Percentiles rank a stretch among this genome's conserved stretches.
Evolutionary conservation across 2,797 vertebrate species (phyloP).

Genomic region (Antrozous pallidus): DNA sequence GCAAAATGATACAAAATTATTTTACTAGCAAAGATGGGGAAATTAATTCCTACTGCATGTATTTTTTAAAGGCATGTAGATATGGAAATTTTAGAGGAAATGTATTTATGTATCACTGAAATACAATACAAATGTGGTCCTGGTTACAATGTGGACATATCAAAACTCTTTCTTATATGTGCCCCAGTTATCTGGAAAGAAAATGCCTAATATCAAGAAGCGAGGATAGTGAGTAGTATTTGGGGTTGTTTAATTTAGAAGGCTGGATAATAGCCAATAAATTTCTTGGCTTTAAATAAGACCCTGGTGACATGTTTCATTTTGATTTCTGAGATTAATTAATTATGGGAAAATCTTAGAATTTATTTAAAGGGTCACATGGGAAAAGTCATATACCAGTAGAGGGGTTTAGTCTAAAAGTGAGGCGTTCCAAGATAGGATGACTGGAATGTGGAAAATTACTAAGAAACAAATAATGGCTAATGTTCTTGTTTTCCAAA

Average conservation of each 20-base stretch:
- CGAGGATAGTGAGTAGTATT: background rate
- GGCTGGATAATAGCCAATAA: slow-evolving; percentile 72
- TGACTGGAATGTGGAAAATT: slow-evolving; percentile 68
- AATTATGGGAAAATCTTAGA: slow-evolving; percentile 72
- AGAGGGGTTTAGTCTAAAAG: slow-evolving; percentile 42
- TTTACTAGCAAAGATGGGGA: background rate
- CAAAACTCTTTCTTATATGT: background rate
- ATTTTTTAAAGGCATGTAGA: slow-evolving; percentile 1
- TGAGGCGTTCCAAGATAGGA: slow-evolving; percentile 38
- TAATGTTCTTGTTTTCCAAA: slow-evolving; percentile 47
- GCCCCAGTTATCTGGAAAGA: background rate
- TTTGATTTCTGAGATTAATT: slow-evolving; percentile 78
- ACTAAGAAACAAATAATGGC: slow-evolving; percentile 51
- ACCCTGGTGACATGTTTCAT: slow-evolving; percentile 71
- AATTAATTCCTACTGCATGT: background rate
- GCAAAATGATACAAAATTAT: background rate
- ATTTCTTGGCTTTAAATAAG: slow-evolving; percentile 72
- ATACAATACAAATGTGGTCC: background rate
- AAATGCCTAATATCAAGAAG: background rate
- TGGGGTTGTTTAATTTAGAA: slow-evolving; percentile 72
- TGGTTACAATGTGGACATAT: background rate
- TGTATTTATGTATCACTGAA: background rate
- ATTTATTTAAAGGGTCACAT: slow-evolving; percentile 76
- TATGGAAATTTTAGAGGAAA: slow-evolving; percentile 13
- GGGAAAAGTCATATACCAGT: slow-evolving; percentile 69